Percentiles rank a stretch among this genome's conserved stretches.
Evolutionary conservation across 2,797 vertebrate genomes (phyloP).

Genomic region (Sebastes paucispinis): DNA sequence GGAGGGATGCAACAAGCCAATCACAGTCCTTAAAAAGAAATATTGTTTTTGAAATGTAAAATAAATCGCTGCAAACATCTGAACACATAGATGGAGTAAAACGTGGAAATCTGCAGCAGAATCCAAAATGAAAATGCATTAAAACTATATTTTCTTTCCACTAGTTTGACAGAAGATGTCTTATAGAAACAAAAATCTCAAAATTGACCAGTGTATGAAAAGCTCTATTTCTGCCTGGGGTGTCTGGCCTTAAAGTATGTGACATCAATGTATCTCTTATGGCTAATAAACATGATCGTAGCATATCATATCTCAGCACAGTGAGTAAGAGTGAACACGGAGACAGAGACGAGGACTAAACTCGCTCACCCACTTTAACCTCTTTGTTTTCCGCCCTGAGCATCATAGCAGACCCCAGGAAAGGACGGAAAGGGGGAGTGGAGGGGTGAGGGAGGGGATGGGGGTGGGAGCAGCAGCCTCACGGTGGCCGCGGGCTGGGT

Average conservation of each 20-base stretch:
- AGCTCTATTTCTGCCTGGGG: fast-evolving
- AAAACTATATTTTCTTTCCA: not conserved
- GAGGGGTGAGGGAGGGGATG: not conserved
- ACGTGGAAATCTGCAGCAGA: not conserved
- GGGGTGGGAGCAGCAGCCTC: conserved; percentile 52
- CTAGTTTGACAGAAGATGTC: too few relatives aligned
- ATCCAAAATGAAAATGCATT: not conserved
- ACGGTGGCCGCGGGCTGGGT: conserved; percentile 57
- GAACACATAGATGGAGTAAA: not conserved
- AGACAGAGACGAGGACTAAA: conserved; percentile 19
- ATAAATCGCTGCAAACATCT: not conserved
- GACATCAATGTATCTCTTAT: not conserved
- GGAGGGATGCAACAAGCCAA: not conserved
- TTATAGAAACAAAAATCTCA: too few relatives aligned
- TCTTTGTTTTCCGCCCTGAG: conserved; percentile 52
- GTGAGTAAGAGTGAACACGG: conserved; percentile 33
- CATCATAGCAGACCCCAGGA: conserved; percentile 43
- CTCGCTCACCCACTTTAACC: conserved; percentile 65
- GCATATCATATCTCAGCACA: conserved; percentile 19
- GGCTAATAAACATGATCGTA: not conserved
- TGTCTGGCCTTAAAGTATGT: not conserved
- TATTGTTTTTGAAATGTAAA: not conserved
- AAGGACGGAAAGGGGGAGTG: conserved; percentile 20
- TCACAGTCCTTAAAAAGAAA: not conserved
- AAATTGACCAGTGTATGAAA: too few relatives aligned